Evolutionary conservation across 2,113 vertebrate genomes (phyloP), one percentile per base, ranked within the genome.

Genomic region (Scophthalmus maximus): DNA sequence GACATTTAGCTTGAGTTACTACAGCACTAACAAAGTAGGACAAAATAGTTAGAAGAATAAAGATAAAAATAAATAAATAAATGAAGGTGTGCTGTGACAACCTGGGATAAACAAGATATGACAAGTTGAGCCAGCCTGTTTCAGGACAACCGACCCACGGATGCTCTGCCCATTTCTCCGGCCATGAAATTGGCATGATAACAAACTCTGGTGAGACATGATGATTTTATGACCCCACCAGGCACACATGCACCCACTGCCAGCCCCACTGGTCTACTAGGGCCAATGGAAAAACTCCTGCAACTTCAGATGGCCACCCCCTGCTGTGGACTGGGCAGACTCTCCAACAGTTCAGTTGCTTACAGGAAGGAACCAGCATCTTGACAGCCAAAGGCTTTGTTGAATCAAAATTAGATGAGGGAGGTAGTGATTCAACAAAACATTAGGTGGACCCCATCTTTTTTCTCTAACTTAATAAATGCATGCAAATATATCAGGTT

Each of bases 201-300:
- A 77, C 73, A 77, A 44, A 71, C 44, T 62, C 78, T 15, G 32
- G 64, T 36, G 46, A 57, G 69, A 68, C 36, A 66, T 36, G 38
- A 68, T 52, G 53, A 32, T 66, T 81, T 71, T 46, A 74, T 81
- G 74, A 85, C 66, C 78, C 10, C 50, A 26, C 30, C 66, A 74
- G 49, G 42, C 42, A 46, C 18, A 46, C 17, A 51, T 14, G 12
- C 18, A 22, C 38, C 58, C 40, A 8, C 29, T 78, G 74, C 65
- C 74, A 75, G 67, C 74, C 57, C n/a, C 71, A 66, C 74, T 69
- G 67, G 68, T 81, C 76, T 67, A 27, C 52, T 57, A n/a, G 58
- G 65, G 61, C 51, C 15, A 51, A 68, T 27, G 5, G 65, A 74
- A 69, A 49, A 63, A 63, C 59, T 55, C 68, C 56, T 53, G 64